Conservation (phyloP, 1,140 invertebrate species). For the Oppia nitens region DNA sequence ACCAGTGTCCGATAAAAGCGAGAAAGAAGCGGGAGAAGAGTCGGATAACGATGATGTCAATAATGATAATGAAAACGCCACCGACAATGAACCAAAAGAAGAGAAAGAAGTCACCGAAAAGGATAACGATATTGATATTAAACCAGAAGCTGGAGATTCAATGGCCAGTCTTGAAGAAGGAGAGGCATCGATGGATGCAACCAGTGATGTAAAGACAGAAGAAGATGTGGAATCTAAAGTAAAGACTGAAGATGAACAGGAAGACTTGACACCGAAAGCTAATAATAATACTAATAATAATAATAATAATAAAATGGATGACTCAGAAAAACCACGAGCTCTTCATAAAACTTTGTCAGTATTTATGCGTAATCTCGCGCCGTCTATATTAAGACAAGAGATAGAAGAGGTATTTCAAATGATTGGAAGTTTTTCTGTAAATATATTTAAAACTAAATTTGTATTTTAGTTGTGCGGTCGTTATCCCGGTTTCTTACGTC, state of each 20-base stretch:
- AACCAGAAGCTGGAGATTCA: constrained; percentile 28
- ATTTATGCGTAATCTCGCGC: constrained; percentile 84
- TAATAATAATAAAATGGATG: no score
- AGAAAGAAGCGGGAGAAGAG: background rate
- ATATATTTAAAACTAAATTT: constrained; percentile 13
- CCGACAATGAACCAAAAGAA: constrained; percentile 20
- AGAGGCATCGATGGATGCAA: constrained; percentile 22
- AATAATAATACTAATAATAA: no score
- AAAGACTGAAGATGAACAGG: constrained; percentile 32
- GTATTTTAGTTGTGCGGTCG: constrained; percentile 65
- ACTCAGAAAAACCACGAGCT: constrained; percentile 26
- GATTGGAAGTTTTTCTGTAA: constrained; percentile 7
- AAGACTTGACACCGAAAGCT: background rate
- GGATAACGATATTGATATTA: constrained; percentile 14
- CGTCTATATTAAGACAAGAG: constrained; percentile 88
- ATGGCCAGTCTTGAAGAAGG: constrained; percentile 27
- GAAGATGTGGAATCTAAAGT: constrained; percentile 9
- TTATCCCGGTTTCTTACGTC: constrained; percentile 86
- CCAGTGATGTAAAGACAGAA: constrained; percentile 15
- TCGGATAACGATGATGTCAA: background rate
- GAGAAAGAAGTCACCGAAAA: constrained; percentile 25
- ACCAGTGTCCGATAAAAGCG: background rate
- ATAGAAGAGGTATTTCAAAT: constrained; percentile 32
- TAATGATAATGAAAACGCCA: constrained; percentile 14
- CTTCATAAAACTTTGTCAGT: constrained; percentile 90